These are phyloP conservation scores for Drosophila prolongata DNA, from an alignment of 2,888 invertebrate species.

Conservation along the genomic window DNA sequence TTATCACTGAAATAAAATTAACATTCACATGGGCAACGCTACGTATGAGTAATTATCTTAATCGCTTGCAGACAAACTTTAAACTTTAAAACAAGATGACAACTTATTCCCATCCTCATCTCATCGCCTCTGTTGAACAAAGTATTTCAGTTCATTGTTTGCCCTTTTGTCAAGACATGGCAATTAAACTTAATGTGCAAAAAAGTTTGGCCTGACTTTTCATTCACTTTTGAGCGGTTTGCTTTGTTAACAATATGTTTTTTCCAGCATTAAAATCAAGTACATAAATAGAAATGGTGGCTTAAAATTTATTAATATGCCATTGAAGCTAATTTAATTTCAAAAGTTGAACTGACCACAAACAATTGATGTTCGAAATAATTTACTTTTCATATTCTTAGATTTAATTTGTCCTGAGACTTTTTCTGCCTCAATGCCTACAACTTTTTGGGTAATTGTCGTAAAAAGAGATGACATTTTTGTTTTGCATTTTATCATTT, in stretches of 20 bases:
- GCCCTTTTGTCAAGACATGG: constrained; percentile 34
- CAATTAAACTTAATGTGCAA: constrained; percentile 71
- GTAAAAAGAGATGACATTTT: constrained; percentile 34
- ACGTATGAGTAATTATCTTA: constrained; percentile 40
- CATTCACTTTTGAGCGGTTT: constrained; percentile 11
- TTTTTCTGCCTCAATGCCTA: constrained; percentile 32
- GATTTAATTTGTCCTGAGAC: constrained; percentile 9
- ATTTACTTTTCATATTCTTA: constrained; percentile 1
- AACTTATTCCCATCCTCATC: constrained; percentile 3
- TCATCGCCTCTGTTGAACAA: not conserved
- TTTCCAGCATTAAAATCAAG: constrained; percentile 6
- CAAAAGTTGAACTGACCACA: constrained; percentile 3
- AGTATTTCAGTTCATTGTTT: constrained; percentile 21
- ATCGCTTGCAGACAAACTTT: constrained; percentile 35
- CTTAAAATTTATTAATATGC: constrained; percentile 14
- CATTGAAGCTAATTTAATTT: constrained; percentile 11
- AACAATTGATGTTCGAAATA: not conserved
- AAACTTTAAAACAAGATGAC: constrained; percentile 21
- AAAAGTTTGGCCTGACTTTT: constrained; percentile 52
- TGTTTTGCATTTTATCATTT: constrained; percentile 39
- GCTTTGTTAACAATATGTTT: constrained; percentile 47
- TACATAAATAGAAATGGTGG: constrained; percentile 12
- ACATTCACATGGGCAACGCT: constrained; percentile 13
- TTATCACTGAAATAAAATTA: not conserved
- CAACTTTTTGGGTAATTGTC: constrained; percentile 31